Base-by-base conservation (phyloP, 2,113 vertebrate genomes). In the Burhinus oedicnemus region DNA sequence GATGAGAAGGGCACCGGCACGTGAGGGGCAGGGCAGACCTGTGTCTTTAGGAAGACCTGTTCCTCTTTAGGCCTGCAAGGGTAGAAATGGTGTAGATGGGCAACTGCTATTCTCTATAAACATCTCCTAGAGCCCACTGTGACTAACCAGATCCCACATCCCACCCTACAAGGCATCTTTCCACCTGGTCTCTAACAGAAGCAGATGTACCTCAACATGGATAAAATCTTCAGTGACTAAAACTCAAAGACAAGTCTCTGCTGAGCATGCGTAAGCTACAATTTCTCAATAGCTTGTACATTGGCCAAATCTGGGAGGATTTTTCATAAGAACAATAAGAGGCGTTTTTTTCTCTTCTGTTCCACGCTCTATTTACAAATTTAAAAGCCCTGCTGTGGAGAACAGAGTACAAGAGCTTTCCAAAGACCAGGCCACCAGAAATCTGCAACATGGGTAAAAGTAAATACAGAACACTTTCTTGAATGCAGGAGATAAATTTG, bases 311-410 rank as follows among this genome's bases (percentile, higher is more conserved):
- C 36, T 40, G 70, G 82, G 55, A 93, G 62, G 62, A 80, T 80
- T 90, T 90, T 82, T 91, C 71, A 70, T 26, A 76, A 66, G 82
- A 88, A 95, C 89, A 96, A 79, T 61, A 83, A 96, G 32, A 91
- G 13, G 40, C 64, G 42, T 3, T 20, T 87, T 87, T 79, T 57
- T 66, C 57, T 79, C 58, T 79, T 32, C 90, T 54, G 7, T 60
- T 38, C 66, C 40, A 12, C 1, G 42, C 54, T 75, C 74, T 86
- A 14, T 64, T 93, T 89, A 76, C 70, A 90, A 61, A 70, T 72
- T 40, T 80, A 44, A 80, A 94, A 82, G 62, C 81, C 57, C 62
- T 94, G 61, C 80, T 90, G 74, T 0, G 0, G 91, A 51, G n/a
- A 70, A 79, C 22, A 75, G 51, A 58, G 57, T 34, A 17, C 1